Conservation (phyloP, 2,888 invertebrate genomes). For the Noctuana brunneofusca region DNA sequence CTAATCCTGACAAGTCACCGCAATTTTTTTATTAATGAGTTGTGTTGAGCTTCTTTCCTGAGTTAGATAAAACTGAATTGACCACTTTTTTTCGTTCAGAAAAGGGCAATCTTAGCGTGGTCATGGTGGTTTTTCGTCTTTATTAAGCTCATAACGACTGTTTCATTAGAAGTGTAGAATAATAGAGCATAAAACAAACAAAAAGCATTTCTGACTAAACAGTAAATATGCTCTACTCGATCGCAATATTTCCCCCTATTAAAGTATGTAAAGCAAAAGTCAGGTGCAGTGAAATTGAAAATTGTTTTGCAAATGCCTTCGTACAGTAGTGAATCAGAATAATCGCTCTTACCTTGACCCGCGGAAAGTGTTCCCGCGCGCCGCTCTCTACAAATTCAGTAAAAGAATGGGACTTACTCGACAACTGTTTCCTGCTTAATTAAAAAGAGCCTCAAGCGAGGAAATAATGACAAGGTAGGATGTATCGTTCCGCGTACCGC, state of each 20-base stretch:
- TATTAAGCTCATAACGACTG: too few species aligned
- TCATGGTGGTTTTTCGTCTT: too few species aligned
- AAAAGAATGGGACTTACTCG: slow-evolving; percentile 27
- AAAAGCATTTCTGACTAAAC: neutral
- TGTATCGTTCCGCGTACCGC: neutral
- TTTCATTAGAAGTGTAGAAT: too few species aligned
- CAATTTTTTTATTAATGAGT: too few species aligned
- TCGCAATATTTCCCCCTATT: neutral
- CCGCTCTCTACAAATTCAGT: slow-evolving; percentile 25
- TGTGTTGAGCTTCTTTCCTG: too few species aligned
- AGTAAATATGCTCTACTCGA: neutral
- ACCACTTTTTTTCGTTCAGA: too few species aligned
- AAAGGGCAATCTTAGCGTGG: too few species aligned
- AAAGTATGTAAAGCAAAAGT: slow-evolving; percentile 4
- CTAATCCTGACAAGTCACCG: too few species aligned
- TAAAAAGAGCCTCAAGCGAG: slow-evolving; percentile 25
- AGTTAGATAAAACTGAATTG: too few species aligned
- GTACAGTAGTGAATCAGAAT: slow-evolving; percentile 16
- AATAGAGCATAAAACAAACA: neutral
- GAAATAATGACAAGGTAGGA: slow-evolving; percentile 28
- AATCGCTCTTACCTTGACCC: slow-evolving; percentile 30
- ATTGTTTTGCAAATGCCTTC: slow-evolving; percentile 23
- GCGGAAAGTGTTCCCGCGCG: slow-evolving; percentile 14
- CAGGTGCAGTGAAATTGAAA: slow-evolving; percentile 7
- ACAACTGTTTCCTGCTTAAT: slow-evolving; percentile 28